Conservation (phyloP, 1,140 invertebrate species). For the Lanistes nyassanus region DNA sequence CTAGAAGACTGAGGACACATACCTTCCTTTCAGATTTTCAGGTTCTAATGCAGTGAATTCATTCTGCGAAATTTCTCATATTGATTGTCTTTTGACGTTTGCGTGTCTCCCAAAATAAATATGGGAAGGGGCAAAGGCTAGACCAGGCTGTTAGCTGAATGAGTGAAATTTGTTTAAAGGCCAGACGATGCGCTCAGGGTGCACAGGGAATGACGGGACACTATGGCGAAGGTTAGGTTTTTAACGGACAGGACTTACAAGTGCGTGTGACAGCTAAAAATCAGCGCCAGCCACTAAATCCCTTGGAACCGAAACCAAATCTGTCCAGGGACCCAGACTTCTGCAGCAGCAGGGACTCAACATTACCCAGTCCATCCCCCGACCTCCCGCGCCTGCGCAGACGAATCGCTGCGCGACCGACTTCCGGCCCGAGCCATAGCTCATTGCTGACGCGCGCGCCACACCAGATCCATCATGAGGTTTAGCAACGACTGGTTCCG, state of each 20-base stretch:
- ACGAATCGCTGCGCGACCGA: neutral
- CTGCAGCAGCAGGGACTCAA: neutral
- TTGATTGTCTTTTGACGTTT: too few relatives aligned
- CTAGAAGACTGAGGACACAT: too few relatives aligned
- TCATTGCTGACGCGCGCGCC: slow-evolving; percentile 1
- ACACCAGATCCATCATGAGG: neutral
- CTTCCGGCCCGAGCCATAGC: neutral
- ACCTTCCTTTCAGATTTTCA: too few relatives aligned
- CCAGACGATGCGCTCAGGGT: too few relatives aligned
- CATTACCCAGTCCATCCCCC: neutral
- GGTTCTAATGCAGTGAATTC: too few relatives aligned
- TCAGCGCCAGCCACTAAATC: neutral
- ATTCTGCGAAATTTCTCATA: too few relatives aligned
- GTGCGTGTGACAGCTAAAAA: slow-evolving; percentile 4
- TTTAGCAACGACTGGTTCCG: neutral
- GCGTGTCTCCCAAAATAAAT: too few relatives aligned
- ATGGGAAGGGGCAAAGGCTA: too few relatives aligned
- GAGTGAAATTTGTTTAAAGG: too few relatives aligned
- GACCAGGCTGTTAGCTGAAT: too few relatives aligned
- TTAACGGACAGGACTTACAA: slow-evolving; percentile 1
- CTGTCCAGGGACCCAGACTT: neutral
- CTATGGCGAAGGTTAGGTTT: neutral
- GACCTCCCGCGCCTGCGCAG: neutral
- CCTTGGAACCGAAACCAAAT: neutral
- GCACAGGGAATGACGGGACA: too few relatives aligned